Evolutionary conservation across 2,797 vertebrate species (phyloP).

Genomic region (Nannoperca australis): DNA sequence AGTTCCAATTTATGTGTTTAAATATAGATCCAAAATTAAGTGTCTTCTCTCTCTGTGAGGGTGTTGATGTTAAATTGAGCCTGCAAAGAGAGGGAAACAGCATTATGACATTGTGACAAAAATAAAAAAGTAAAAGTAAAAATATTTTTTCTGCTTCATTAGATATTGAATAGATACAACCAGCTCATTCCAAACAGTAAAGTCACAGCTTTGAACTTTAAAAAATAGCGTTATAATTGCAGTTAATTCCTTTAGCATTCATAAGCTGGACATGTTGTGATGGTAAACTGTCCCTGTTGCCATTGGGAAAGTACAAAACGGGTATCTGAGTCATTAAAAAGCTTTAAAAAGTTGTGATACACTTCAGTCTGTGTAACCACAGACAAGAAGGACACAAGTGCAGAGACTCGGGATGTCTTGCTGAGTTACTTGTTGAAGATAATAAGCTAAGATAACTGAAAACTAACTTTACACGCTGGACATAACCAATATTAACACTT

Average conservation of each 20-base stretch:
- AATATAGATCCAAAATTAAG: not conserved
- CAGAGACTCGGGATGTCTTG: not conserved
- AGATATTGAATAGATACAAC: not conserved
- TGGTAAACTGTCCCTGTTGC: not conserved
- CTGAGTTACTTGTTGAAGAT: not conserved
- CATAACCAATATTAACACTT: not conserved
- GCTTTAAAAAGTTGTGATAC: not conserved
- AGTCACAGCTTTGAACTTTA: not conserved
- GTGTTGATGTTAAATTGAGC: not conserved
- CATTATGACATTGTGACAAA: not conserved
- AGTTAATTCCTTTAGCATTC: not conserved
- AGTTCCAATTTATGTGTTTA: constrained; percentile 27
- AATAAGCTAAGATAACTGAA: not conserved
- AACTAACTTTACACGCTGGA: not conserved
- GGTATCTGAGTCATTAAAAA: not conserved
- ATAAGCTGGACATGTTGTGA: not conserved
- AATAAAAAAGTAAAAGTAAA: no score
- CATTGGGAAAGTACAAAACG: not conserved
- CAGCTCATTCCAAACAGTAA: not conserved
- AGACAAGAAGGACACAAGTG: not conserved
- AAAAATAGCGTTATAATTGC: not conserved
- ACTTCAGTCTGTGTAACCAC: not conserved
- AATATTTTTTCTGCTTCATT: not conserved
- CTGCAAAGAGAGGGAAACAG: not conserved
- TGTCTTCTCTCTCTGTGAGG: not conserved